A percentile compares a stretch with the other conserved stretches of the same genome.
Conservation (phyloP, 1,140 invertebrate species). For the Mya arenaria region DNA sequence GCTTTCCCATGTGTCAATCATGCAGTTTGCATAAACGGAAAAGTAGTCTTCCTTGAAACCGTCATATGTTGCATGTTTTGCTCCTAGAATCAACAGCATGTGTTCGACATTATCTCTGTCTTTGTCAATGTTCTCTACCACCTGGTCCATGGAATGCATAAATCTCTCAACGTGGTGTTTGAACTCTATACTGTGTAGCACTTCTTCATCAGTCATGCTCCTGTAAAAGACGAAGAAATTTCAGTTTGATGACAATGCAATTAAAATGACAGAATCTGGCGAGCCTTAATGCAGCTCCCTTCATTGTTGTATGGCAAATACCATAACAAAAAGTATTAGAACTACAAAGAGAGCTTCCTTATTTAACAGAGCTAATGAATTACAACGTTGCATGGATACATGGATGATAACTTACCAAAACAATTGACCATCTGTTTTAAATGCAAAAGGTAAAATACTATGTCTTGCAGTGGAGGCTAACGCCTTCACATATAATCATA, state of each 20-base stretch:
- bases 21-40: slow-evolving; percentile 63
- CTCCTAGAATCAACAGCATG: slow-evolving; percentile 63
- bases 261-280: neutral
- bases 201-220: slow-evolving; percentile 46
- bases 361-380: too few relatives aligned
- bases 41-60: slow-evolving; percentile 69
- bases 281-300: neutral
- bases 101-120: slow-evolving; percentile 53
- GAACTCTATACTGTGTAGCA: slow-evolving; percentile 50
- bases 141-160: slow-evolving; percentile 61
- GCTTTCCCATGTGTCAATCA: slow-evolving; percentile 68
- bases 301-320: neutral
- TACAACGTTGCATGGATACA: too few relatives aligned
- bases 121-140: slow-evolving; percentile 65
- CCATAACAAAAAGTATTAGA: neutral
- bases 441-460: too few relatives aligned
- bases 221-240: slow-evolving; percentile 52
- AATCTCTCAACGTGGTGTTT: slow-evolving; percentile 62
- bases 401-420: neutral
- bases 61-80: slow-evolving; percentile 63
- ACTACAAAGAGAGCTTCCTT: neutral
- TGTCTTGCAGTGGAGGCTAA: too few relatives aligned
- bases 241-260: neutral
- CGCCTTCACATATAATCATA: too few relatives aligned
- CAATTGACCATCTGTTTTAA: too few relatives aligned